These are phyloP conservation scores for Acanthococcus lagerstroemiae DNA, from an alignment of 2,888 invertebrate genomes.

Conservation along the genomic window DNA sequence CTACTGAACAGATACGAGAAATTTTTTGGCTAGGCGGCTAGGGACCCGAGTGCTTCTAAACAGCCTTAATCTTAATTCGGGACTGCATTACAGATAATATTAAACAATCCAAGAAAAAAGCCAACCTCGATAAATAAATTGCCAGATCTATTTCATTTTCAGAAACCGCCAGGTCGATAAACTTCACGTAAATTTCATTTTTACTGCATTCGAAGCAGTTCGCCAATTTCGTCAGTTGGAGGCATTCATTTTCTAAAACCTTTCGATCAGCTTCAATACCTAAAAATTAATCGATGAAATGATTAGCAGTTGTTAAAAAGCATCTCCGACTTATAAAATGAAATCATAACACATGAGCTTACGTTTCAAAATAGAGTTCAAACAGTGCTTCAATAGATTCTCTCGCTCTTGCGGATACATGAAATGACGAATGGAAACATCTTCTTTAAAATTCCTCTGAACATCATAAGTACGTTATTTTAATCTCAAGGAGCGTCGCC, in stretches of 20 bases:
- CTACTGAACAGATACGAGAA: too few relatives aligned
- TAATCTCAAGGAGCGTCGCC: too few relatives aligned
- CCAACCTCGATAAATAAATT: slow-evolving; percentile 2
- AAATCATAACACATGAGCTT: background rate
- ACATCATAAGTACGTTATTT: too few relatives aligned
- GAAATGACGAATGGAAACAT: background rate
- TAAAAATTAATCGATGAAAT: background rate
- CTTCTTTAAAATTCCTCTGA: slow-evolving; percentile 6
- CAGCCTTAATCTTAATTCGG: too few relatives aligned
- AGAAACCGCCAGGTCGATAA: background rate
- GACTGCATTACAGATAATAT: too few relatives aligned
- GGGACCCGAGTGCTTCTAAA: too few relatives aligned
- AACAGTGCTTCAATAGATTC: slow-evolving; percentile 3
- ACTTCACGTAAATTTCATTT: slow-evolving; percentile 11
- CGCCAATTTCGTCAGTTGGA: slow-evolving; percentile 6
- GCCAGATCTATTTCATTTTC: background rate
- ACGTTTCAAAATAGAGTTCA: slow-evolving; percentile 1
- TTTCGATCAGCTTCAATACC: slow-evolving; percentile 5
- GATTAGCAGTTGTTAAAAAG: background rate
- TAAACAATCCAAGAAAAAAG: too few relatives aligned
- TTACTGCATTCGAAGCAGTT: slow-evolving; percentile 9
- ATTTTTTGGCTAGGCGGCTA: too few relatives aligned
- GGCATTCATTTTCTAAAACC: slow-evolving; percentile 3
- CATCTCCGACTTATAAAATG: too few relatives aligned
- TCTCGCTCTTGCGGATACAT: background rate